A percentile compares a stretch with the other conserved stretches of the same genome.
These are phyloP conservation scores for Leptinotarsa undecemlineata DNA, from an alignment of 1,140 invertebrate species.

Conservation along the genomic window DNA sequence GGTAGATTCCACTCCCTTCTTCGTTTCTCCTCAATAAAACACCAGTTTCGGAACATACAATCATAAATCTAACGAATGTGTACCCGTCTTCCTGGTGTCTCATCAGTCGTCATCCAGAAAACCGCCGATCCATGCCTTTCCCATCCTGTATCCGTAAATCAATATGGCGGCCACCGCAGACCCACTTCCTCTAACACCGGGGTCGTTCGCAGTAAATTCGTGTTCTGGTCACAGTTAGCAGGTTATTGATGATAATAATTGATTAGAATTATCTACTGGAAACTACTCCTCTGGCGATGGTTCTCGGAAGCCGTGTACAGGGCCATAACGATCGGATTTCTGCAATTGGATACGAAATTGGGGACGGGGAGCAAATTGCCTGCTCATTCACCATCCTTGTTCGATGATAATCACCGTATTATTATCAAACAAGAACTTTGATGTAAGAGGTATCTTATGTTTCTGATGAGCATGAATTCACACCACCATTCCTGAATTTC, in stretches of 20 bases:
- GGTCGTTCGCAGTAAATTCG: not conserved
- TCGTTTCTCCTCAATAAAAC: no score
- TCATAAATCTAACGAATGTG: no score
- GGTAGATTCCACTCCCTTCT: no score
- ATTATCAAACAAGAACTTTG: not conserved
- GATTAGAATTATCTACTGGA: not conserved
- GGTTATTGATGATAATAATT: constrained; percentile 6
- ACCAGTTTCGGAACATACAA: no score
- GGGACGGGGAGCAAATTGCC: not conserved
- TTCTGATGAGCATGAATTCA: no score
- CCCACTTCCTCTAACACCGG: not conserved
- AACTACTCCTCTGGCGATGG: not conserved
- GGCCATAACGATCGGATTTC: not conserved
- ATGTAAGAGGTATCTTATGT: no score
- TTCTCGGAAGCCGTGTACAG: not conserved
- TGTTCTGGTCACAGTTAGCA: constrained; percentile 4
- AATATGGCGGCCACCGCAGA: not conserved
- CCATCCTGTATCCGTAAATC: constrained; percentile 2
- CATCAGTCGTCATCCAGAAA: no score
- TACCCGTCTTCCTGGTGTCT: no score
- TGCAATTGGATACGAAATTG: not conserved
- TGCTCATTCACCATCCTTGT: not conserved
- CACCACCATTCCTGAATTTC: not conserved
- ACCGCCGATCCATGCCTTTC: not conserved
- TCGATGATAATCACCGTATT: not conserved